Evolutionary conservation across 2,113 vertebrate genomes (phyloP).

Genomic region (Myrmecobius fasciatus): DNA sequence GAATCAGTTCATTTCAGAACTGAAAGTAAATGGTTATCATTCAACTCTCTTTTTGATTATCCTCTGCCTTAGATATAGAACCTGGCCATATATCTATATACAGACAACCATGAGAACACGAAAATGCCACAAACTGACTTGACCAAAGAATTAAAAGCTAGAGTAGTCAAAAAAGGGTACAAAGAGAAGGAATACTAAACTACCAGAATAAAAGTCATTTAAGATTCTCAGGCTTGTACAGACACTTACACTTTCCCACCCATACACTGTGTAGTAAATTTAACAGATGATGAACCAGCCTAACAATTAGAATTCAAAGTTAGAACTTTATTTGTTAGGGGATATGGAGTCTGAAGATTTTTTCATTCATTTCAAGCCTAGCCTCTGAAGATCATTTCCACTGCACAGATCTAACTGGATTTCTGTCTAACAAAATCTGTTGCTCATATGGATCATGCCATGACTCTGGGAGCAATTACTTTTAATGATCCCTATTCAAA

Average conservation of each 20-base stretch:
- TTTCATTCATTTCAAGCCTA: neutral
- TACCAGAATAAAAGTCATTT: neutral
- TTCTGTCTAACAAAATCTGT: neutral
- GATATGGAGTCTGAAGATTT: neutral
- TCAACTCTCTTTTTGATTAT: neutral
- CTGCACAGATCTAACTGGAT: neutral
- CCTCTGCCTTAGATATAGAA: neutral
- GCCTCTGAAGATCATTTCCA: neutral
- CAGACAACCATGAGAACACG: neutral
- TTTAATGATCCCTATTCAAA: neutral
- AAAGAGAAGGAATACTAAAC: neutral
- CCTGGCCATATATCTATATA: neutral
- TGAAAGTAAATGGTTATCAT: neutral
- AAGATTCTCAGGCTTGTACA: neutral
- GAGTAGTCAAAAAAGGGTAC: neutral
- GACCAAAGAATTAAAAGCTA: neutral
- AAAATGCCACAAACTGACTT: neutral
- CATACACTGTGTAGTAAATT: neutral
- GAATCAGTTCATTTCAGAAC: neutral
- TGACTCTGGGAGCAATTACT: neutral
- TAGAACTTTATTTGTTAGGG: neutral
- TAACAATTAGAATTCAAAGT: neutral
- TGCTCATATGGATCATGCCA: neutral
- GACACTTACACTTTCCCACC: neutral
- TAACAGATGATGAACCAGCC: neutral